Evolutionary conservation across 2,113 vertebrate genomes (phyloP).

Genomic region (Semnornis frantzii): DNA sequence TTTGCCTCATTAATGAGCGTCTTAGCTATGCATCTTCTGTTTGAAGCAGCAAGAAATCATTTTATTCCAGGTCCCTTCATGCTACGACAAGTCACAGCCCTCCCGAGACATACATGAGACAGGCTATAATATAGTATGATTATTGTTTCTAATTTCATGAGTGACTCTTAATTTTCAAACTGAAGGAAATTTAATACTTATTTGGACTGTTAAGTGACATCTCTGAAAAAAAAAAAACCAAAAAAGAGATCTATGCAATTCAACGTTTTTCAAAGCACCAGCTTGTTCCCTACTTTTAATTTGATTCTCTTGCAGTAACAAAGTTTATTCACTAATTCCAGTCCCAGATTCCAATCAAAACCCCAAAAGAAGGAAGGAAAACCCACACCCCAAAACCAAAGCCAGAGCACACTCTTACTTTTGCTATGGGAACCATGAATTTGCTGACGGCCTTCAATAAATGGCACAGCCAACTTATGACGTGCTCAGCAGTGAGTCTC

Average conservation of each 20-base stretch:
- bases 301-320: neutral
- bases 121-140: slow-evolving; percentile 8
- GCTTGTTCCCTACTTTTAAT: slow-evolving; percentile 3
- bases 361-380: neutral
- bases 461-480: slow-evolving; percentile 29
- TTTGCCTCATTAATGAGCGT: slow-evolving; percentile 57
- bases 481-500: neutral
- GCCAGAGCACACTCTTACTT: neutral
- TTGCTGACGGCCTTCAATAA: slow-evolving; percentile 33
- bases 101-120: neutral
- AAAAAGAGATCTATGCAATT: neutral
- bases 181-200: slow-evolving; percentile 46
- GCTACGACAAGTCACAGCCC: slow-evolving; percentile 34
- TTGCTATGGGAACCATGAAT: slow-evolving; percentile 25
- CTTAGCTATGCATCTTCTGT: slow-evolving; percentile 38
- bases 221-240: neutral
- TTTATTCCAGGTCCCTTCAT: slow-evolving; percentile 37
- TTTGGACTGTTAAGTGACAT: slow-evolving; percentile 6
- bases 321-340: neutral
- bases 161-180: slow-evolving; percentile 4
- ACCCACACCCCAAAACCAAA: neutral
- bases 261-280: neutral
- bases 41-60: slow-evolving; percentile 54
- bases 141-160: slow-evolving; percentile 38
- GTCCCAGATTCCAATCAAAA: neutral